Evolutionary conservation across 2,888 invertebrate genomes (phyloP).

Genomic region (Agapostemon virescens): DNA sequence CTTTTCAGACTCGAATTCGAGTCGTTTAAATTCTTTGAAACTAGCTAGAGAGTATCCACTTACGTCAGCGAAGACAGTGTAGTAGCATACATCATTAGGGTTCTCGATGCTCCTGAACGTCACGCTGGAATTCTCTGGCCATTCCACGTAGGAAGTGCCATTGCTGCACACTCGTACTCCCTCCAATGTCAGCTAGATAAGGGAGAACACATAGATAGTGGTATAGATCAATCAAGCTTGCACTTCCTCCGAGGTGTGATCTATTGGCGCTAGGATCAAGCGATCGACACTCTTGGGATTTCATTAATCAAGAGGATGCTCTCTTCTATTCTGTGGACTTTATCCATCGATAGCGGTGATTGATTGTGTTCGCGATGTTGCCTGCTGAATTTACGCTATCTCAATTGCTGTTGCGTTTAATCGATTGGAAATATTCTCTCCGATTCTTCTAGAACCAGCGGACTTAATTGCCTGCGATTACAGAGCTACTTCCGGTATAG

Average conservation of each 20-base stretch:
- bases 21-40: too few species aligned
- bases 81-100: slow-evolving; percentile 71
- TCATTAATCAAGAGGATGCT: slow-evolving; percentile 8
- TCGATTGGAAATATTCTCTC: background rate
- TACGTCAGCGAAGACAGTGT: slow-evolving; percentile 75
- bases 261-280: background rate
- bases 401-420: background rate
- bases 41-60: too few species aligned
- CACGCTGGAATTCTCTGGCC: slow-evolving; percentile 71
- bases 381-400: background rate
- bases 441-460: background rate
- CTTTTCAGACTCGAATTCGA: too few species aligned
- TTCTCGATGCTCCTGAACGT: slow-evolving; percentile 69
- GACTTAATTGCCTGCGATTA: background rate
- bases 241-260: background rate
- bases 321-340: background rate
- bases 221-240: slow-evolving; percentile 8
- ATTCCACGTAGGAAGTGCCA: slow-evolving; percentile 61
- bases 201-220: background rate
- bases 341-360: slow-evolving; percentile 1
- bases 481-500: background rate
- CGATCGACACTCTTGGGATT: background rate
- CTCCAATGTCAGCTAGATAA: slow-evolving; percentile 69
- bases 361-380: background rate
- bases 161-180: slow-evolving; percentile 69